These are phyloP conservation scores for Labeo catla DNA, from an alignment of 2,113 vertebrate genomes.

Conservation along the genomic window DNA sequence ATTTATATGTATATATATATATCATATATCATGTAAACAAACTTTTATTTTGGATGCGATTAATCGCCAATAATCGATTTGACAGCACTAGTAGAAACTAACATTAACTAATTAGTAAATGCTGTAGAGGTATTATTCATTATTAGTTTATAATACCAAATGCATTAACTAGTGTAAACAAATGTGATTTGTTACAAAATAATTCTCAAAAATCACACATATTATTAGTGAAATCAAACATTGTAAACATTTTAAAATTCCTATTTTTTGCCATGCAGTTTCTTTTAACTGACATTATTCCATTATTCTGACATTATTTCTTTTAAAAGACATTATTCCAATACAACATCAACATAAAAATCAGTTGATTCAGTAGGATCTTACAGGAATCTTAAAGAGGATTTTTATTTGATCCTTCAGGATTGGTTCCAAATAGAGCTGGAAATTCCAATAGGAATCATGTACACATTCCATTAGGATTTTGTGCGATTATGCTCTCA, in stretches of 20 bases:
- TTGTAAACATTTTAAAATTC: neutral
- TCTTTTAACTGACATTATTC: neutral
- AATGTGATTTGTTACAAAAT: too few species aligned
- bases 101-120: too few species aligned
- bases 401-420: neutral
- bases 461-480: neutral
- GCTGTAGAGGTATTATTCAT: too few species aligned
- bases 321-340: neutral
- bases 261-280: neutral
- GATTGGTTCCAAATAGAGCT: neutral
- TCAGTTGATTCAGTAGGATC: neutral
- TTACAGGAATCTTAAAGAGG: neutral
- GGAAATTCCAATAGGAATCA: neutral
- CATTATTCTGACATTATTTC: neutral
- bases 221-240: too few species aligned
- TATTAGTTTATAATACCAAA: too few species aligned
- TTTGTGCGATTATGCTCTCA: neutral
- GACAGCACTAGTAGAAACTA: too few species aligned
- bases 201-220: too few species aligned
- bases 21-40: too few species aligned
- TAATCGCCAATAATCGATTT: too few species aligned
- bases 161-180: too few species aligned
- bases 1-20: too few species aligned
- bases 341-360: neutral
- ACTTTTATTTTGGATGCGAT: too few species aligned